Evolutionary conservation across 2,888 invertebrate species (phyloP), one percentile per base, ranked within the genome.

Genomic region (Lordiphosa andalusiaca): DNA sequence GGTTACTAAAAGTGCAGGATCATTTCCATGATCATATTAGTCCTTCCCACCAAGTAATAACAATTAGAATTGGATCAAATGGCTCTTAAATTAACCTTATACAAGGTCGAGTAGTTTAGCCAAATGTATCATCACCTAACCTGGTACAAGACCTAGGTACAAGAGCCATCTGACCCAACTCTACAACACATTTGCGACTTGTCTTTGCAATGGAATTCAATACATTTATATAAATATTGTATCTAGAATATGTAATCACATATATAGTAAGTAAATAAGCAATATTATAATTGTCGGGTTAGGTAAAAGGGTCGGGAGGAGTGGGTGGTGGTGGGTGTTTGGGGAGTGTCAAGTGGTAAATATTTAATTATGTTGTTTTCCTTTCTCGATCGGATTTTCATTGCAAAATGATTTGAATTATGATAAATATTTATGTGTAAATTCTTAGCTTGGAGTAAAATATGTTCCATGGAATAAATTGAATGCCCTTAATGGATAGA

Each of bases 131-230:
- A 19, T 19, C 19, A 19, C 5, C 4, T 23, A 6, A 6, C 7
- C 30, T 30, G 6, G 30, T 30, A 30, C 9, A 30, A 30, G 30
- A 10, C 9, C 10, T 9, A 25, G 3, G 3, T 30, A 30, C 4
- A 30, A 30, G 30, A 30, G 9, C 30, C 7, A 10, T 30, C 1
- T 30, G 10, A 3, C 30, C 9, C 30, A 30, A 3, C 30, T 10
- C 30, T 3, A 3, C 1, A 7, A 30, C 30, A 30, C 30, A 30
- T 19, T 10, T 35, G 7, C 7, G n/a, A 36, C 21, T 36, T 50
- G 36, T 57, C 13, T 69, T 76, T 83, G 76, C 76, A 80, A 76
- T 76, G 84, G 65, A 75, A 76, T 83, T 53, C 49, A 65, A 65
- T 65, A 65, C 53, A 83, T 80, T 74, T 75, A 67, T 75, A 30